These are phyloP conservation scores for Meleagris gallopavo DNA, from an alignment of 2,113 vertebrate genomes.

Conservation along the genomic window DNA sequence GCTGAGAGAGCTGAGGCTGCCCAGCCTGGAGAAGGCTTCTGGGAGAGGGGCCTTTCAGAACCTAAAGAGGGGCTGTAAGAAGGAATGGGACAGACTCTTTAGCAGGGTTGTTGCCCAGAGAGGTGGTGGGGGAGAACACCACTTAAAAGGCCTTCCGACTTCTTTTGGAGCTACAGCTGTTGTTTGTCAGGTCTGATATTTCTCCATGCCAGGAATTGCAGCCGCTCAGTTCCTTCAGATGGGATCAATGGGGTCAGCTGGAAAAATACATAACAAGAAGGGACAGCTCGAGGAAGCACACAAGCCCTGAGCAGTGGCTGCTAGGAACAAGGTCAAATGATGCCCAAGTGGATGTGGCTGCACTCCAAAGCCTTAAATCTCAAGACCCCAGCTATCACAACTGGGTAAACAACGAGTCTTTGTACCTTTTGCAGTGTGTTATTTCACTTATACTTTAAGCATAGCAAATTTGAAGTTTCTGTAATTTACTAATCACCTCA, in stretches of 20 bases:
- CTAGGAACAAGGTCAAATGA: background rate
- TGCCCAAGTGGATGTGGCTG: background rate
- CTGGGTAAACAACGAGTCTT: background rate
- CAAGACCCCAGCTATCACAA: background rate
- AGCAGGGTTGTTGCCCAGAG: too few species aligned
- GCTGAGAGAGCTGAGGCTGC: too few species aligned
- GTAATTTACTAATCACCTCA: background rate
- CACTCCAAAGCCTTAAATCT: background rate
- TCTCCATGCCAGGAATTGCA: background rate
- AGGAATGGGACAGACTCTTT: too few species aligned
- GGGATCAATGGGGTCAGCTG: conserved; percentile 36
- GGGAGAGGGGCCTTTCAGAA: too few species aligned
- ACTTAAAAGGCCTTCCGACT: background rate
- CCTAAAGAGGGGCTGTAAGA: too few species aligned
- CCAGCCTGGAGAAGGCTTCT: too few species aligned
- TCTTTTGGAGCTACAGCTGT: conserved; percentile 21
- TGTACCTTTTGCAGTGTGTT: background rate
- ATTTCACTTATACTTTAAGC: background rate
- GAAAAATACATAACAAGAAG: conserved; percentile 40
- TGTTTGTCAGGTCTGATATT: conserved; percentile 16
- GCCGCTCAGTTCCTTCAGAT: conserved; percentile 9
- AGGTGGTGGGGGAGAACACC: background rate
- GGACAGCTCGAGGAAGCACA: conserved; percentile 6
- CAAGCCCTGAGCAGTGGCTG: background rate
- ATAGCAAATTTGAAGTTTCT: background rate